phyloP scores from a whole-genome alignment of 2,113 vertebrate genomes.

The Larimichthys crocea region DNA sequence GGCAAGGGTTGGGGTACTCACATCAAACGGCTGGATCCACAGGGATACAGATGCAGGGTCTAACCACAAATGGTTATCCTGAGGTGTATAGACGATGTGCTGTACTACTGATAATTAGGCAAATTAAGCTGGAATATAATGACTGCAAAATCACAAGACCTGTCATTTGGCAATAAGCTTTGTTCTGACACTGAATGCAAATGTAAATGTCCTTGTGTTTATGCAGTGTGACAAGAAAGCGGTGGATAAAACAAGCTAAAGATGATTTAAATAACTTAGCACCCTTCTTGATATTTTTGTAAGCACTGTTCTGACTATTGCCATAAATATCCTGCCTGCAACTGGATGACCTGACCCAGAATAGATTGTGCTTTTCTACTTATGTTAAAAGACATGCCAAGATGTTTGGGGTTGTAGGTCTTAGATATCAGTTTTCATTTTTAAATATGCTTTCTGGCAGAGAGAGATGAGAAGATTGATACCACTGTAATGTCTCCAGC shows the following conservation, averaged over 20 bases:
- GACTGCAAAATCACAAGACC: background rate
- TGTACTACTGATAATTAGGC: background rate
- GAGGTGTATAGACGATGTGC: slow-evolving; percentile 4
- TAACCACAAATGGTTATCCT: slow-evolving; percentile 6
- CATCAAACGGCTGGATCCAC: slow-evolving; percentile 41
- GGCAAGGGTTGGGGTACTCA: slow-evolving; percentile 9
- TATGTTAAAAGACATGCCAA: background rate
- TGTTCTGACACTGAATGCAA: background rate
- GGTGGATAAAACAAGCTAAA: background rate
- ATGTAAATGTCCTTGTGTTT: background rate
- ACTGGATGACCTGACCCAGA: background rate
- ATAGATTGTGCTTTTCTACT: background rate
- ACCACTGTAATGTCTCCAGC: too few species aligned
- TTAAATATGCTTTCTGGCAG: too few species aligned
- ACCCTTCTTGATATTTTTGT: background rate
- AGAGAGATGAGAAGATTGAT: too few species aligned
- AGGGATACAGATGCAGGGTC: slow-evolving; percentile 5
- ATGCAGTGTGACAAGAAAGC: background rate
- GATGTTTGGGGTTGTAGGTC: background rate
- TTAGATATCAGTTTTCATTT: background rate
- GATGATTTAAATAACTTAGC: background rate
- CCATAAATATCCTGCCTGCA: background rate
- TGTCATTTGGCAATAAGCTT: background rate
- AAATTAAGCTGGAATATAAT: background rate
- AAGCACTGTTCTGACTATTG: background rate